Base-by-base conservation (phyloP, 2,888 invertebrate species). In the Ditula angustiorana region DNA sequence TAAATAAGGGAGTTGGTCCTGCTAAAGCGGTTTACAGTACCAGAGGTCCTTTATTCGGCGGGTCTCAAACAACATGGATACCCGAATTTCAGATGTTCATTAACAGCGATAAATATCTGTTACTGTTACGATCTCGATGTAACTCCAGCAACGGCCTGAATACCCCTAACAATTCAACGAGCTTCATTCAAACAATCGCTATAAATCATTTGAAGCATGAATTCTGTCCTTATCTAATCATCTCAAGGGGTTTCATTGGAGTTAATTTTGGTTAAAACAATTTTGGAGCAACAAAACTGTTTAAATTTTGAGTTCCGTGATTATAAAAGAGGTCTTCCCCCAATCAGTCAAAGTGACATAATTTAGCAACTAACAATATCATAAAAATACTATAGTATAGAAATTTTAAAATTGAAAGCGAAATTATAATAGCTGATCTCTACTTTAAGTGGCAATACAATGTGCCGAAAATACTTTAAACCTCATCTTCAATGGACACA, bases 161-260 rank as follows among this genome's bases (percentile, higher is more conserved):
- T 47, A 53, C 58, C 33, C 35, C 59, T 64, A 59, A 64, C 58
- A 28, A 58, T 50, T 52, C 41, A 5, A n/a, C n/a, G n/a, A n/a
- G 10, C 52, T 33, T 33, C 33, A 52, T 58, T 64, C 59, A 53
- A 64, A 64, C 59, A 64, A 64, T 64, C 35, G 52, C 53, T 23
- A 64, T 64, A 59, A 64, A 64, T 64, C 64, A 64, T 64, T 53
- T 13, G 35, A 47, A 64, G 53, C 52, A 46, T 57, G 52, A 63
- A 64, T 59, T 47, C 13, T 61, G 26, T 55, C 55, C 37, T 62
- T 49, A 64, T 64, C 52, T 35, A 5, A 46, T 49, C 49, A 19
- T 24, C 23, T 24, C 23, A 16, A 11, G 47, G 7, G 28, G 46
- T 13, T 37, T 35, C 21, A 23, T 47, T 46, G 16, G 19, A 26